A percentile compares a stretch with the other conserved stretches of the same genome.
phyloP scores from a whole-genome alignment of 2,888 invertebrate species.

The Perdita meconis region DNA sequence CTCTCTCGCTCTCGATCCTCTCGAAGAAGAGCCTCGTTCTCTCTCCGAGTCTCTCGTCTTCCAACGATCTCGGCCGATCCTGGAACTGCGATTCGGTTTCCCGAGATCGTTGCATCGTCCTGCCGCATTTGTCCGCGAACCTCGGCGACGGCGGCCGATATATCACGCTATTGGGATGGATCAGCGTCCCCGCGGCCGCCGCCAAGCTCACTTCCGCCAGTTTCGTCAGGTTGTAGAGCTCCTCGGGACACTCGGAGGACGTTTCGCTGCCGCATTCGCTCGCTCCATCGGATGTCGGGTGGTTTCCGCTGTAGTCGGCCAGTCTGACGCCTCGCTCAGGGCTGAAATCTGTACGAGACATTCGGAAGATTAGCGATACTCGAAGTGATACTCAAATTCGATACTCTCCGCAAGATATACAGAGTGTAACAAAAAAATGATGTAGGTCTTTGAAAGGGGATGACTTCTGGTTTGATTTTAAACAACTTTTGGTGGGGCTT shows the following conservation, averaged over 20 bases:
- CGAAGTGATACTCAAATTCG: no score
- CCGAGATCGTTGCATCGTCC: conserved; percentile 50
- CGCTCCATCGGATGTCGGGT: conserved; percentile 82
- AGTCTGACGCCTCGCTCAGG: conserved; percentile 77
- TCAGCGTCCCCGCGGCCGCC: conserved; percentile 86
- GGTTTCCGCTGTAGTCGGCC: conserved; percentile 79
- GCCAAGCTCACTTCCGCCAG: conserved; percentile 90
- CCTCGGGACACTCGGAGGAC: conserved; percentile 86
- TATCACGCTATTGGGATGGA: conserved; percentile 81
- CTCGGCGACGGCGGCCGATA: conserved; percentile 75
- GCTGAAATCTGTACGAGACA: conserved; percentile 75
- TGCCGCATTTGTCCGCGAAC: conserved; percentile 56
- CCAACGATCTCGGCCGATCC: conserved; percentile 42
- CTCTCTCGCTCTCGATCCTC: conserved; percentile 78
- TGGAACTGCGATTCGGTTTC: conserved; percentile 50
- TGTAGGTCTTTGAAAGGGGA: no score
- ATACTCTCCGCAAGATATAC: no score
- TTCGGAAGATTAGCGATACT: conserved; percentile 1
- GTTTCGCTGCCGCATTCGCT: conserved; percentile 83
- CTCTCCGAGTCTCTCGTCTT: conserved; percentile 71
- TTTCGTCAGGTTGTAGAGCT: conserved; percentile 90
- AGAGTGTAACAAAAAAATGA: no score
- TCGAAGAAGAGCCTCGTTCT: conserved; percentile 79
- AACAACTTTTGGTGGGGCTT: no score
- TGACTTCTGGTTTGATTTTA: no score